Evolutionary conservation across 1,140 invertebrate genomes (phyloP).

Genomic region (Ostrea denselamellosa): DNA sequence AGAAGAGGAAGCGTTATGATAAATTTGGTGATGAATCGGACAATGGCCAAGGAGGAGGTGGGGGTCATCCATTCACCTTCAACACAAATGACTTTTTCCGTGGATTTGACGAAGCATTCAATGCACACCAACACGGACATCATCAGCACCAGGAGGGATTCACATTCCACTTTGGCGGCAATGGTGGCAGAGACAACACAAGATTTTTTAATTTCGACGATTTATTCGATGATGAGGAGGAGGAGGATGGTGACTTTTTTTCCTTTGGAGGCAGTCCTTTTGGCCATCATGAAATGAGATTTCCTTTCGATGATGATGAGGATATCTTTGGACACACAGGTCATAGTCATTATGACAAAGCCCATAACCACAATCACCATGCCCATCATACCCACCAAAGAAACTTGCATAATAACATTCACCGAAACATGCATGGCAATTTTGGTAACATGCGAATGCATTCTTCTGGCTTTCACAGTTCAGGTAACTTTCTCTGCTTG

Average conservation of each 20-base stretch:
- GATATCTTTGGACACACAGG: slow-evolving; percentile 47
- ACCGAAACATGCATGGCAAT: slow-evolving; percentile 47
- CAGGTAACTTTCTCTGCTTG: slow-evolving; percentile 24
- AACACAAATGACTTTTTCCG: slow-evolving; percentile 76
- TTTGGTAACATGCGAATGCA: slow-evolving; percentile 29
- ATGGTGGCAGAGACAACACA: slow-evolving; percentile 50
- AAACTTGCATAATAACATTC: slow-evolving; percentile 52
- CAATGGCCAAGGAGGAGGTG: slow-evolving; percentile 54
- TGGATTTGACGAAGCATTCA: slow-evolving; percentile 71
- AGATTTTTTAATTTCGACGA: slow-evolving; percentile 73
- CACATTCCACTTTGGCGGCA: slow-evolving; percentile 62
- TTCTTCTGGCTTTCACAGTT: slow-evolving; percentile 27
- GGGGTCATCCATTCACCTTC: slow-evolving; percentile 63
- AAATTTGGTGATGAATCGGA: slow-evolving; percentile 85
- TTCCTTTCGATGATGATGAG: slow-evolving; percentile 40
- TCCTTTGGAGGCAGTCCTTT: slow-evolving; percentile 53
- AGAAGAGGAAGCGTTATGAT: slow-evolving; percentile 95
- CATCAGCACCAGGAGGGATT: slow-evolving; percentile 57
- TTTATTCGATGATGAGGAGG: slow-evolving; percentile 70
- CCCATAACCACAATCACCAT: slow-evolving; percentile 55
- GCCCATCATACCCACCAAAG: slow-evolving; percentile 46
- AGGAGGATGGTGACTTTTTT: slow-evolving; percentile 59
- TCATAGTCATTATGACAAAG: slow-evolving; percentile 58
- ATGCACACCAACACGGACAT: slow-evolving; percentile 59
- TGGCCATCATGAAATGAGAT: slow-evolving; percentile 35